Evolutionary conservation across 2,888 invertebrate genomes (phyloP), one percentile per base, ranked within the genome.

Genomic region (Lepidocyrtoides sp.): DNA sequence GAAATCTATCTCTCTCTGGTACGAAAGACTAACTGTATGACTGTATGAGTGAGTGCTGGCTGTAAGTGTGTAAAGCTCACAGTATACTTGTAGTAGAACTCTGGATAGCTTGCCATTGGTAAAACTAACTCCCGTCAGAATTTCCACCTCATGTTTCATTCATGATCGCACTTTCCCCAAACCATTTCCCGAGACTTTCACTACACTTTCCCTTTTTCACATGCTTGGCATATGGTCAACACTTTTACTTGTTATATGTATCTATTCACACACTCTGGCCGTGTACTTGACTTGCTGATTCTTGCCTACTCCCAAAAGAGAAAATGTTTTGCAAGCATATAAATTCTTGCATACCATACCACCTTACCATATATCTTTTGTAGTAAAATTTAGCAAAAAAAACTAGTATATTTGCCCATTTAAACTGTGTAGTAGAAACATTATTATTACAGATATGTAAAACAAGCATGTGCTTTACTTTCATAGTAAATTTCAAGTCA

Each of bases 111-210:
- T 77, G 75, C 54, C 66, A 69, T 79, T 81, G 72, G 81, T 72
- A 81, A 82, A 86, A 48, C 90, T 85, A 79, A 77, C 86, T 91
- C 86, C 91, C 91, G 82, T 91, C 91, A 91, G 91, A 91, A 91
- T 91, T 85, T 91, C 88, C 63, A 91, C 85, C 92, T 93, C 93
- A 93, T 93, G 93, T 92, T 93, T 93, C 92, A 93, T 93, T 93
- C 93, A 93, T 93, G 92, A 92, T 93, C 92, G 89, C 90, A 92
- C 92, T 92, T 91, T 93, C 84, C 87, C 92, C 89, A 91, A 84
- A 92, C 86, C 87, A 90, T 87, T 82, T 89, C 72, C 69, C 51
- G 69, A 83, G 81, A 85, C 88, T 92, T 91, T 86, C 91, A 92
- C 89, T 89, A 89, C 44, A 81, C 91, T 90, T 85, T 87, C 86